Base-by-base conservation (phyloP, 2,113 vertebrate genomes). In the Mobula hypostoma region DNA sequence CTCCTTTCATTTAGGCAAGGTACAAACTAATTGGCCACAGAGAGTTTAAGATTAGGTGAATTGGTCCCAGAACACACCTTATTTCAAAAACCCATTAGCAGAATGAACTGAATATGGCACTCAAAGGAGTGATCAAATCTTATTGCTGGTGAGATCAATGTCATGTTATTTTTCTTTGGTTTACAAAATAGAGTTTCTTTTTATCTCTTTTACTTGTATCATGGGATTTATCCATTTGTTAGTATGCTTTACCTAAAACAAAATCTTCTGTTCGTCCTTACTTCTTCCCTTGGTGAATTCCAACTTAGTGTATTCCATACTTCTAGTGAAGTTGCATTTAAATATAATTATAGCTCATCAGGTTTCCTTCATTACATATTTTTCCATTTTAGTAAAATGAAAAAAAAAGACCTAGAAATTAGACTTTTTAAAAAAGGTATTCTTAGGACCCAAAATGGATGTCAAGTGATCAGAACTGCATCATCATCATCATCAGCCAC, bases 1-100 rank as follows among this genome's bases (percentile, higher is more conserved):
- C 97, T 95, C 95, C 61, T 94, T 95, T 95, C 94, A 94, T 93
- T 94, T 96, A 95, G 95, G 95, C 91, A 93, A 93, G 40, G 91
- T 70, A 93, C 94, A 96, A 74, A 95, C 95, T 94, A 94, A 95
- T 94, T 1, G 56, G 95, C 96, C 95, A 95, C 29, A 0, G 95
- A 95, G 96, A 96, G 94, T 94, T 94, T 95, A 95, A 95, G 96
- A 96, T 96, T 95, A 95, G 95, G 95, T 96, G 94, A 94, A 96
- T 94, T 94, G 94, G 95, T 95, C 95, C 95, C 95, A 95, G 87
- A 96, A 95, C 94, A 94, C 78, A 94, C 94, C 94, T 94, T 95
- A 94, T 94, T 95, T 95, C 96, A 95, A 95, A 94, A 94, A 95
- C 96, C 95, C 78, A 94, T 95, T 95, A 95, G 95, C 94, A 96